Evolutionary conservation across 2,113 vertebrate genomes (phyloP).

Genomic region (Microcebus tavaratra): DNA sequence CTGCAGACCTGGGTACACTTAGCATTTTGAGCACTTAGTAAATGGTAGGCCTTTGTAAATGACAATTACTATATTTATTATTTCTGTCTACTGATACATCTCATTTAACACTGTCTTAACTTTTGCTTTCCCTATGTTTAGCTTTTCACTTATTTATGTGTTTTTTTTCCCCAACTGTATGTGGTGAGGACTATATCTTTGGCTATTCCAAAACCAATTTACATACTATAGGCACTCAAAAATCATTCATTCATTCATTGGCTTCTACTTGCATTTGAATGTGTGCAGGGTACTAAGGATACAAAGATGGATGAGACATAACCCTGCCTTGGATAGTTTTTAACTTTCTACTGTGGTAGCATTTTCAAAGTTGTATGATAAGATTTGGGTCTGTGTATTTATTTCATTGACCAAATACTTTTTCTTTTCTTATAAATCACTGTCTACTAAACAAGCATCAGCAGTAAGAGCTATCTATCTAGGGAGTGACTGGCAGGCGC

Average conservation of each 20-base stretch:
- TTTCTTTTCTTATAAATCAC: conserved; percentile 26
- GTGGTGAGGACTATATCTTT: not conserved
- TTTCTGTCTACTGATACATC: not conserved
- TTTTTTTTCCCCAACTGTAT: not conserved
- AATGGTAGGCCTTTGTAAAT: not conserved
- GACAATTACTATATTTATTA: not conserved
- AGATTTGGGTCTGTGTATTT: not conserved
- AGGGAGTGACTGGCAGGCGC: not conserved
- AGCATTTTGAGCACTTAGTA: not conserved
- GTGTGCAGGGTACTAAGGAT: not conserved
- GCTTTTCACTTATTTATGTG: not conserved
- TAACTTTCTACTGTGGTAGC: not conserved
- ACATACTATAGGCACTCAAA: not conserved
- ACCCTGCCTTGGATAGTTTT: not conserved
- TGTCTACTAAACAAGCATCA: not conserved
- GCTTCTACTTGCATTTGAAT: not conserved
- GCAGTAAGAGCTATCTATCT: not conserved
- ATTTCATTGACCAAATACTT: not conserved
- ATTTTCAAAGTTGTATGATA: not conserved
- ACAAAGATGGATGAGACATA: not conserved
- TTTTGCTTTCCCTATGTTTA: conserved; percentile 18
- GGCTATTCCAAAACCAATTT: not conserved
- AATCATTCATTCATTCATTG: not conserved
- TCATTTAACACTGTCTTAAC: not conserved
- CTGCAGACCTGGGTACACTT: not conserved